Base-by-base conservation (phyloP, 1,140 invertebrate genomes). In the Hyphantria cunea region DNA sequence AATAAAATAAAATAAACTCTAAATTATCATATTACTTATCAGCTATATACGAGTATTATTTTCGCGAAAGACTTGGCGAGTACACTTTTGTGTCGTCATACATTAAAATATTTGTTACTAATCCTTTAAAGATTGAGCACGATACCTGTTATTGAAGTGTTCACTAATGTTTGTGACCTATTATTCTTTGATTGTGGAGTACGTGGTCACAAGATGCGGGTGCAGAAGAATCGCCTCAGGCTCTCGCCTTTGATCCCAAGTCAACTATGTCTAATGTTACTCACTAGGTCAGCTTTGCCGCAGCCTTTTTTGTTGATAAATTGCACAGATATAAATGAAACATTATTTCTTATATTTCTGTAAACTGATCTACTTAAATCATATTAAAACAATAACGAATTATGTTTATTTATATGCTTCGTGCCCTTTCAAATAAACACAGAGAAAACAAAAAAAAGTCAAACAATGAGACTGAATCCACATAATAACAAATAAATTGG, bases 201-300 rank as follows among this genome's bases (percentile, higher is more conserved):
- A 34, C 41, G 34, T 7, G 34, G 34, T 47, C 25, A 32, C 25
- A 14, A 60, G 56, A 52, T 45, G 51, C 59, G 59, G 50, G 59
- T 42, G 33, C 25, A 31, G 33, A 11, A 13, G 15, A 11, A 15
- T 25, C 42, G 52, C 62, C 53, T 12, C 33, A 13, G 52, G 53
- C 17, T 15, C 5, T 47, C 55, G 9, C 39, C 45, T 56, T 64
- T 64, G 52, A 64, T 55, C 45, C 47, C 62, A 41, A 44, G 52
- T 56, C 47, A 44, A 56, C 53, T 50, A 53, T 32, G 62, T 56
- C 47, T 64, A 56, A 64, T 64, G 56, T 56, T 56, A 34, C 53
- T 44, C 31, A 56, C 53, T 64, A 64, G 62, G 52, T 56, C 53
- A 62, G 53, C 62, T 64, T 64, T 64, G 62, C 13, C 44, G 53